Conservation (phyloP, 2,888 invertebrate species). For the Drosophila melanosoma region DNA sequence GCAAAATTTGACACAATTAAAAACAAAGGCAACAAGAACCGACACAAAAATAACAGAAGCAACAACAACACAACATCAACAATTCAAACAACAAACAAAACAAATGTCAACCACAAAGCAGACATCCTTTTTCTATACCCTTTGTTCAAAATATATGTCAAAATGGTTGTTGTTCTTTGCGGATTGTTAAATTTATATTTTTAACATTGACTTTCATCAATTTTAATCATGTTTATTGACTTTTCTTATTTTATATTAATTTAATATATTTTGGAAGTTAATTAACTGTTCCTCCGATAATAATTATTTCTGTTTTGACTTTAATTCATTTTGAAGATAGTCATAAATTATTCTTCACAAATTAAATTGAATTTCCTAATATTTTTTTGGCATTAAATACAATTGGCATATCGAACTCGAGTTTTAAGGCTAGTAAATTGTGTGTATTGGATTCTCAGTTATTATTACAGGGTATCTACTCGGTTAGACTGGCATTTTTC, state of each 20-base stretch:
- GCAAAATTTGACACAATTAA: constrained; percentile 74
- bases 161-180: not conserved
- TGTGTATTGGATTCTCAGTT: not conserved
- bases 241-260: not conserved
- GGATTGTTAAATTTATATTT: not conserved
- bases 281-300: not conserved
- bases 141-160: not conserved
- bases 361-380: not conserved
- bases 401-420: not conserved
- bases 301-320: not conserved
- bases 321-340: not conserved
- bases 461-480: constrained; percentile 5
- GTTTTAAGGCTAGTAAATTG: not conserved
- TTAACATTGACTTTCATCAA: not conserved
- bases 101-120: constrained; percentile 76
- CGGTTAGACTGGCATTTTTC: not conserved
- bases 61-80: constrained; percentile 22
- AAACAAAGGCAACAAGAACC: constrained; percentile 72
- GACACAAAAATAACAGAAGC: constrained; percentile 28
- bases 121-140: constrained; percentile 61
- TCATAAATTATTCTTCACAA: not conserved
- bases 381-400: not conserved
- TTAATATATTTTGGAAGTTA: not conserved
- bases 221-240: not conserved
- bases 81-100: constrained; percentile 53